Conservation (phyloP, 2,888 invertebrate species). For the Trimorus sp. region DNA sequence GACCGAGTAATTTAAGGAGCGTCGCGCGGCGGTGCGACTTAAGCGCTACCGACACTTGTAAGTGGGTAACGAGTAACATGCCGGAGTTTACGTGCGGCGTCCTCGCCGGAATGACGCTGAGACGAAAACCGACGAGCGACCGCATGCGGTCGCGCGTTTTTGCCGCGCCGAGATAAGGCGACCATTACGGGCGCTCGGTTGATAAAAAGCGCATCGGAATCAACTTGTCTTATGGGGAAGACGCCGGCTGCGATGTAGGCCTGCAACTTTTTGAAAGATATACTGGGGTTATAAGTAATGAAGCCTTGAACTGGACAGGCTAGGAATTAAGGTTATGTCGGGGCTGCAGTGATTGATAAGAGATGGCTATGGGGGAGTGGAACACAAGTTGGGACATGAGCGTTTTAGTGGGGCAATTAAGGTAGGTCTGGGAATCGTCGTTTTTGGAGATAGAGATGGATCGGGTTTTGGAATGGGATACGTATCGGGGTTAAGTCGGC, state of each 20-base stretch:
- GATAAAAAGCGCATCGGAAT: constrained; percentile 37
- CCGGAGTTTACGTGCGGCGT: not conserved
- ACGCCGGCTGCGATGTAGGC: constrained; percentile 12
- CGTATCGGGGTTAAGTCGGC: too few species aligned
- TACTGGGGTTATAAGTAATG: not conserved
- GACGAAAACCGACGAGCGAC: constrained; percentile 19
- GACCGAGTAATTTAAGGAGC: constrained; percentile 27
- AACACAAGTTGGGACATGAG: too few species aligned
- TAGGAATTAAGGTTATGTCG: too few species aligned
- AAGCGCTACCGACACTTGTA: constrained; percentile 44
- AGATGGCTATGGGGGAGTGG: too few species aligned
- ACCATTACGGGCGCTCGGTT: constrained; percentile 39
- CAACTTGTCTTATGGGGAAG: constrained; percentile 22
- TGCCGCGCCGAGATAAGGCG: constrained; percentile 30
- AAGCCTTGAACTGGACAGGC: not conserved
- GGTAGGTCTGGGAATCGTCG: too few species aligned
- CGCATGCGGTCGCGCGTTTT: constrained; percentile 63
- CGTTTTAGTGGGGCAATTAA: too few species aligned
- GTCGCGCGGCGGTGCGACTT: constrained; percentile 22
- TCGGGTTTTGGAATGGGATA: too few species aligned
- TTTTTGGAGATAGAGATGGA: too few species aligned
- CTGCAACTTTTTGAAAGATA: not conserved
- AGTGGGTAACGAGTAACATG: constrained; percentile 53
- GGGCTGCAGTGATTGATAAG: too few species aligned
- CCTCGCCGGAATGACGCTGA: not conserved